Evolutionary conservation across 64 coral and sea anemone species (phyloP), one percentile per base, ranked within the genome.

Genomic region (Actinia tenebrosa): DNA sequence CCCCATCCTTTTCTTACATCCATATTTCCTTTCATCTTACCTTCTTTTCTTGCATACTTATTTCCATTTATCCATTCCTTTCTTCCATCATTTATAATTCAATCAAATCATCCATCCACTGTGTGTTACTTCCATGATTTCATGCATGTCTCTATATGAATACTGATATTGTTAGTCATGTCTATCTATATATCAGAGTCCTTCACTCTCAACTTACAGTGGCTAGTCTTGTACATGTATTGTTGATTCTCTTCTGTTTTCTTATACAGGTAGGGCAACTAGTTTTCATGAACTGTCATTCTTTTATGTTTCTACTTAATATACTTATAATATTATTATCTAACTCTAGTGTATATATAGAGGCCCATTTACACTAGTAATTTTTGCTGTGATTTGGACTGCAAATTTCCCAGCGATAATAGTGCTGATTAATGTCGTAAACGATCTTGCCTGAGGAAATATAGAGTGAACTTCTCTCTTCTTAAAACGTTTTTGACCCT

Each of bases 151-250:
- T 75, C n/a, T 75, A 22, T 71, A 26, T 75, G 26, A 13, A 75
- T 75, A 75, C 69, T 75, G 69, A 75, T 75, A 75, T 75, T 75
- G 69, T 75, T 75, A 75, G 69, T 75, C 10, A 25, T 75, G 69
- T 75, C 69, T 75, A 66, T 64, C 53, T 55, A 27, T 37, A 37
- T 75, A 75, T 14, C 69, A 75, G 69, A 75, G 69, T 75, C 69
- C 69, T 75, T 75, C 69, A 75, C 69, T 75, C 69, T 75, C 69
- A 13, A 25, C 23, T 75, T 25, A 75, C n/a, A 75, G 23, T 75
- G 69, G 69, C 23, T 75, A 75, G 69, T 75, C 69, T 75, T 75
- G 69, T 75, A 75, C 69, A 30, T 75, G 69, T 75, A 75, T 30
- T 75, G 26, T 75, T 75, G 69, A n/a, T 75, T 37, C 69, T 75